These are phyloP conservation scores for Cercopithecus hamlyni DNA, from an alignment of 2,797 vertebrate genomes.

Conservation along the genomic window DNA sequence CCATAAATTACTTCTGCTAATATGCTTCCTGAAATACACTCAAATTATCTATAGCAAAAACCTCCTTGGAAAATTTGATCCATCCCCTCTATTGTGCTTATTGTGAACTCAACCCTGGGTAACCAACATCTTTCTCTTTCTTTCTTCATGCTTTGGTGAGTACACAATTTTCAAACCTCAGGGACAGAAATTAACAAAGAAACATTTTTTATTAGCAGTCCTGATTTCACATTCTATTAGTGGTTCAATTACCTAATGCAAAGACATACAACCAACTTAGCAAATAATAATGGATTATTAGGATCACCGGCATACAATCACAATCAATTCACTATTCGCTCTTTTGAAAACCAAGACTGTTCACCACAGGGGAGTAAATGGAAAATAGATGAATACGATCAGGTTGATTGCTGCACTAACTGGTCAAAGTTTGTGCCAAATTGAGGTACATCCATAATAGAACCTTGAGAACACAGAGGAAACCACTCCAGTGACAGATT, in stretches of 20 bases:
- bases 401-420: neutral
- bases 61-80: neutral
- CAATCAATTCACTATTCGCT: neutral
- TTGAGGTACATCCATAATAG: neutral
- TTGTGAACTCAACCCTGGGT: neutral
- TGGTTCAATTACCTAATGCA: neutral
- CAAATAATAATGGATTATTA: neutral
- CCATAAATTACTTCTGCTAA: neutral
- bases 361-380: neutral
- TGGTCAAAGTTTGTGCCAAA: neutral
- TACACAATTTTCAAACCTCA: neutral
- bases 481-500: neutral
- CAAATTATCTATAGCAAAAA: neutral
- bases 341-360: neutral
- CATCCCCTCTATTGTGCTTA: neutral
- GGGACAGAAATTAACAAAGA: neutral
- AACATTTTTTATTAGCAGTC: neutral
- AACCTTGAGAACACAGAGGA: neutral
- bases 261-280: neutral
- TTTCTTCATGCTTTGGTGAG: neutral
- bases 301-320: neutral
- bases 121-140: neutral
- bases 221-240: neutral
- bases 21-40: neutral
- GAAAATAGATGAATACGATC: neutral